Percentiles rank a stretch among this genome's conserved stretches.
Evolutionary conservation across 2,888 invertebrate species (phyloP).

Genomic region (Drosophila paranaensis): DNA sequence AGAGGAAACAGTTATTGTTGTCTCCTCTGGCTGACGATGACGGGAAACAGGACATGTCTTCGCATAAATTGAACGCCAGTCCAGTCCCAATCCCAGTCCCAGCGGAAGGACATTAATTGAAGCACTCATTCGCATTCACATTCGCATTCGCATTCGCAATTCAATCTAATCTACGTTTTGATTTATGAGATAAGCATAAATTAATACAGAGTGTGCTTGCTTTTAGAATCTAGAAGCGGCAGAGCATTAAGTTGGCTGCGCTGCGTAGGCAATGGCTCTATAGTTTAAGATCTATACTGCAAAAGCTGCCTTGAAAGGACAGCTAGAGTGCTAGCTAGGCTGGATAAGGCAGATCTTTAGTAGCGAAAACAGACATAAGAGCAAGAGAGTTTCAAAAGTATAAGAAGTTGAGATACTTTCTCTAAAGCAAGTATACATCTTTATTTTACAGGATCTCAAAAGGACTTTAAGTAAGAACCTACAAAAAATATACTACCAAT

Average conservation of each 20-base stretch:
- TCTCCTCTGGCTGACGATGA: constrained; percentile 45
- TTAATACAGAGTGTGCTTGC: constrained; percentile 6
- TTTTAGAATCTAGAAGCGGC: not conserved
- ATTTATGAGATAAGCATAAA: constrained; percentile 23
- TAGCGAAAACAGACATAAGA: too few species aligned
- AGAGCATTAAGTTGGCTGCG: not conserved
- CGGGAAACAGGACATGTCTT: constrained; percentile 80
- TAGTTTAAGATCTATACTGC: too few species aligned
- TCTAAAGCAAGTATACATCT: too few species aligned
- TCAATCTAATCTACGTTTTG: constrained; percentile 25
- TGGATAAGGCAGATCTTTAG: not conserved
- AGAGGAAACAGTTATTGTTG: constrained; percentile 76
- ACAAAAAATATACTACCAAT: too few species aligned
- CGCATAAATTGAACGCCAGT: constrained; percentile 72
- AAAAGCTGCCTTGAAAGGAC: not conserved
- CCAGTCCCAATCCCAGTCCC: not conserved
- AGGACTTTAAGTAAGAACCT: too few species aligned
- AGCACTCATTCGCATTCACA: constrained; percentile 22
- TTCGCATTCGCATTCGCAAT: constrained; percentile 21
- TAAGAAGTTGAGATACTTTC: too few species aligned
- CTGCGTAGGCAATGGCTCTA: too few species aligned
- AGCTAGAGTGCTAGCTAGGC: not conserved
- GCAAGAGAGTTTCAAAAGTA: too few species aligned
- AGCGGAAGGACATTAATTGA: constrained; percentile 77
- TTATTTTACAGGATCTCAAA: too few species aligned